phyloP scores from a whole-genome alignment of 2,888 invertebrate genomes.

The Drosophila gaucha region DNA sequence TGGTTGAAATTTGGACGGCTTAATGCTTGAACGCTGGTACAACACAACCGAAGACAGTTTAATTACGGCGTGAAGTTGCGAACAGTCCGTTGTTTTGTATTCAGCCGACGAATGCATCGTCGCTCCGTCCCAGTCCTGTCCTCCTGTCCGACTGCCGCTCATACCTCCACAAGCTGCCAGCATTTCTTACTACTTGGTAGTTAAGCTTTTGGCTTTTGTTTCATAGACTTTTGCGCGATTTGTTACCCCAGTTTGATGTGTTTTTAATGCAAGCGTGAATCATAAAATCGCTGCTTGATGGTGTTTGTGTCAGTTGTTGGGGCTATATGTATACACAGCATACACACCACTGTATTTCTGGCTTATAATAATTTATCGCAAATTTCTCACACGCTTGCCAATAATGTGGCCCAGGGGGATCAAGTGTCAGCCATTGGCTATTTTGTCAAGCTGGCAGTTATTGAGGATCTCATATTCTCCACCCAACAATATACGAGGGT shows the following conservation, averaged over 20 bases:
- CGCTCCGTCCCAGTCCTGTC: not conserved
- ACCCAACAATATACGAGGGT: not conserved
- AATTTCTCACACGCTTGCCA: constrained; percentile 36
- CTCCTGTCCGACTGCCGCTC: not conserved
- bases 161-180: constrained; percentile 2
- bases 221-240: constrained; percentile 47
- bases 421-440: constrained; percentile 38
- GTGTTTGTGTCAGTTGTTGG: constrained; percentile 38
- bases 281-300: constrained; percentile 64
- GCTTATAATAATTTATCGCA: constrained; percentile 46
- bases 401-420: constrained; percentile 26
- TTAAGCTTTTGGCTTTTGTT: constrained; percentile 38
- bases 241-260: constrained; percentile 62
- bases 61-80: constrained; percentile 79
- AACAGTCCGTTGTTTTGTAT: constrained; percentile 56
- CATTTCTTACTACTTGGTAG: constrained; percentile 27
- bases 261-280: constrained; percentile 74
- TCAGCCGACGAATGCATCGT: constrained; percentile 22
- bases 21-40: constrained; percentile 61
- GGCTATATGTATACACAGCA: constrained; percentile 13
- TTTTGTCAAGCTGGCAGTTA: constrained; percentile 4
- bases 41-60: constrained; percentile 74
- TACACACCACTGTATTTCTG: constrained; percentile 19
- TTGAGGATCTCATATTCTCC: not conserved
- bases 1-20: constrained; percentile 68